Evolutionary conservation across 2,888 invertebrate species (phyloP), one percentile per base, ranked within the genome.

Genomic region (Macaria liturata): DNA sequence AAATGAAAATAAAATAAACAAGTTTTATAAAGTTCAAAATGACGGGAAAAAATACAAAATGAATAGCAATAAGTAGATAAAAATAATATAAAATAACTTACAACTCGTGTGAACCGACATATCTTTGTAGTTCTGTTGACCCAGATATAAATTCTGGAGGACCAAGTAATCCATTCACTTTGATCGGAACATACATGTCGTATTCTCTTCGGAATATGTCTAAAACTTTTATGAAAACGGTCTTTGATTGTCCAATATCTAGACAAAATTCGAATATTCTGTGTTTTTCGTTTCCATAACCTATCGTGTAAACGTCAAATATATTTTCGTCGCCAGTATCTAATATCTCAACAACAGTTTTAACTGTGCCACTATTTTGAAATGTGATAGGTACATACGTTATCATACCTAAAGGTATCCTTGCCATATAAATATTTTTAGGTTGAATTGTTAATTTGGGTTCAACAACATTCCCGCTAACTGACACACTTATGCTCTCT

Each of bases 121-220:
- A 91, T 71, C 84, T 72, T 30, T 76, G 76, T 43, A 88, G 70
- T 69, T 89, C 86, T 32, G 82, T 83, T 7, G 88, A 82, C 48
- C 61, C 65, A 32, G 72, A 46, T 69, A 79, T 69, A 69, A 80
- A 59, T 64, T 80, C 66, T 4, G 93, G 90, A 5, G 94, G 94
- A 0, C 94, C 94, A 49, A 94, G 67, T 45, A 94, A 74, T 53
- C 86, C 88, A 68, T 95, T 95, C 20, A 94, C 80, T 68, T 93
- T 83, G 59, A 94, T 86, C 0, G 95, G 94, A 52, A 94, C 80
- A 66, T 85, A 93, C 75, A 94, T 93, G 52, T 92, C 91, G 69
- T 93, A 94, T 59, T 93, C 93, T 62, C 89, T 79, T 50, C 88
- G 78, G 71, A 80, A 88, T 65, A 75, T 66, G 62, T 88, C 89